Conservation (phyloP, 2,113 vertebrate genomes). For the Ptychochromis oligacanthus region DNA sequence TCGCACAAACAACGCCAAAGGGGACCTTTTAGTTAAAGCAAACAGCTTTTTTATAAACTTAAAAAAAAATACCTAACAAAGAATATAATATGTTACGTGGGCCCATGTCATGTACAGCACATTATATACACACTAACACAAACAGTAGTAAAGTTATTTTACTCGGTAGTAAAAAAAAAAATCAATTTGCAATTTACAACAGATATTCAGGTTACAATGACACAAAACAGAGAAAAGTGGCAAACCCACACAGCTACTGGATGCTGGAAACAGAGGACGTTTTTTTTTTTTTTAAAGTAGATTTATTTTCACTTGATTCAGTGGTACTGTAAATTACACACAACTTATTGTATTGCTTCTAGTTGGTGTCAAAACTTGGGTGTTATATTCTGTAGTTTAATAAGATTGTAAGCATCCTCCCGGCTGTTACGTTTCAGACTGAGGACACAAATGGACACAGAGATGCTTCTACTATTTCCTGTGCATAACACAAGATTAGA, state of each 20-base stretch:
- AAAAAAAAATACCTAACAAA: too few relatives aligned
- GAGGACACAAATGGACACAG: neutral
- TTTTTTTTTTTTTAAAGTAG: neutral
- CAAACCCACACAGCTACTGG: neutral
- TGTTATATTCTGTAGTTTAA: neutral
- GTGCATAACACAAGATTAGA: neutral
- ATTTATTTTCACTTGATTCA: rapidly evolving
- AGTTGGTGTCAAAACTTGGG: neutral
- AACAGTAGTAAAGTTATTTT: too few relatives aligned
- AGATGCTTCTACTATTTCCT: neutral
- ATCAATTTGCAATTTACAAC: too few relatives aligned
- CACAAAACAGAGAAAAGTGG: neutral
- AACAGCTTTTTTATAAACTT: neutral
- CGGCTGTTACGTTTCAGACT: too few relatives aligned
- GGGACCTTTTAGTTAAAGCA: too few relatives aligned
- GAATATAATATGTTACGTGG: too few relatives aligned
- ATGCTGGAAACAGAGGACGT: neutral
- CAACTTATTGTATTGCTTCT: neutral
- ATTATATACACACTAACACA: too few relatives aligned
- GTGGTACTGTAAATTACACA: neutral
- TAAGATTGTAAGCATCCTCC: neutral
- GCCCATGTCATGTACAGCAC: too few relatives aligned
- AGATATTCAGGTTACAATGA: neutral
- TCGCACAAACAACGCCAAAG: neutral
- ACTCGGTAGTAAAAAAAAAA: too few relatives aligned